Evolutionary conservation across 2,888 invertebrate species (phyloP).

Genomic region (Aleiodes alternator): DNA sequence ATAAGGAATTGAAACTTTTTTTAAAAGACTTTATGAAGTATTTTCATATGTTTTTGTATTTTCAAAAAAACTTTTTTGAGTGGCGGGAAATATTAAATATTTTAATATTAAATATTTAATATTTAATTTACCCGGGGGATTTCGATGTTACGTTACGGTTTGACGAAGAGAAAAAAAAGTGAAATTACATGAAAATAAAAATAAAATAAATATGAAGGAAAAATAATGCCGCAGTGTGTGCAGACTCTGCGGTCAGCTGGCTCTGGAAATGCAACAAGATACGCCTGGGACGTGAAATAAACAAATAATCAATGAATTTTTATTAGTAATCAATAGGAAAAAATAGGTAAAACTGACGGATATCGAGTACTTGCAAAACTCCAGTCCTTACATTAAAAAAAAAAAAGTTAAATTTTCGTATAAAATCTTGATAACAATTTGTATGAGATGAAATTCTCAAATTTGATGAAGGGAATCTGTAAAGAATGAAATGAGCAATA

Average conservation of each 20-base stretch:
- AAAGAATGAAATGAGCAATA: no score
- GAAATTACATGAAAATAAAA: conserved; percentile 59
- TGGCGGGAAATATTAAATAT: conserved; percentile 54
- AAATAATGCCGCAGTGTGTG: conserved; percentile 64
- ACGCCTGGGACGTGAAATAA: conserved; percentile 72
- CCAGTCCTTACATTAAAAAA: no score
- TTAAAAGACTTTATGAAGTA: no score
- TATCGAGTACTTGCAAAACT: not conserved
- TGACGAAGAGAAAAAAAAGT: conserved; percentile 37
- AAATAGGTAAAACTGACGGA: conserved; percentile 47
- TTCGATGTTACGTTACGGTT: conserved; percentile 18
- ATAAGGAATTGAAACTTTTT: no score
- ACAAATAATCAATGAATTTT: conserved; percentile 52
- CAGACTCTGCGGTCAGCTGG: conserved; percentile 69
- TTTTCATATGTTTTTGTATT: not conserved
- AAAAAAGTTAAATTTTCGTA: no score
- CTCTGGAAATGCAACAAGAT: conserved; percentile 72
- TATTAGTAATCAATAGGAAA: conserved; percentile 25
- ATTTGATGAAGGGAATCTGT: no score
- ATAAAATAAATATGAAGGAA: conserved; percentile 66
- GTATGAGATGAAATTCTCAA: no score
- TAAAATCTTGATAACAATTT: no score
- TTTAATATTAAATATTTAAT: no score
- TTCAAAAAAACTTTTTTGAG: not conserved
- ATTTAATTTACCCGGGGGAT: conserved; percentile 58